A percentile compares a stretch with the other conserved stretches of the same genome.
These are phyloP conservation scores for Platorchestia sp. DNA, from an alignment of 1,140 invertebrate species.

Conservation along the genomic window DNA sequence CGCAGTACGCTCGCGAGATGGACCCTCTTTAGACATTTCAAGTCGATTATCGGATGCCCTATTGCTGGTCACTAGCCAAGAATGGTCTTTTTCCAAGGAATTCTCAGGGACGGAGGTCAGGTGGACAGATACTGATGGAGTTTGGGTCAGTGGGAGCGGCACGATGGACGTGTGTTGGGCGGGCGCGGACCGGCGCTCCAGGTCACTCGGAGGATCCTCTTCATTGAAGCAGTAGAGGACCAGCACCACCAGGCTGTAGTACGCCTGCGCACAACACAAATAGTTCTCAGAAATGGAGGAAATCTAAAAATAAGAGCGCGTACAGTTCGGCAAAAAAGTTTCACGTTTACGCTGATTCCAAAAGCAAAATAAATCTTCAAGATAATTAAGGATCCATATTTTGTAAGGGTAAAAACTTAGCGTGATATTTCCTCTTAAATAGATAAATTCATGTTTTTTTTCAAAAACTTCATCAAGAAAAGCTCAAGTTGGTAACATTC, in stretches of 20 bases:
- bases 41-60: neutral
- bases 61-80: neutral
- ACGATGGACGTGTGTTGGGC: no score
- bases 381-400: no score
- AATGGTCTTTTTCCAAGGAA: neutral
- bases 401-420: no score
- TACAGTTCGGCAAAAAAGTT: no score
- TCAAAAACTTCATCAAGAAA: no score
- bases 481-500: no score
- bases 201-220: neutral
- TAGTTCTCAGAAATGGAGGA: neutral
- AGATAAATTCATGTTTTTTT: no score
- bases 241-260: constrained; percentile 2
- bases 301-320: no score
- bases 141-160: no score
- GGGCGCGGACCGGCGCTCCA: neutral
- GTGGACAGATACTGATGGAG: neutral
- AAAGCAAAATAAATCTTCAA: no score
- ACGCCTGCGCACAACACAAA: neutral
- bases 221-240: constrained; percentile 35
- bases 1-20: neutral
- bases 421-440: no score
- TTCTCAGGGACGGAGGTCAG: neutral
- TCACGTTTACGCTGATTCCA: no score
- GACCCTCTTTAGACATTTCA: neutral